Evolutionary conservation across 2,113 vertebrate species (phyloP).

Genomic region (Protobothrops flavoviridis): DNA sequence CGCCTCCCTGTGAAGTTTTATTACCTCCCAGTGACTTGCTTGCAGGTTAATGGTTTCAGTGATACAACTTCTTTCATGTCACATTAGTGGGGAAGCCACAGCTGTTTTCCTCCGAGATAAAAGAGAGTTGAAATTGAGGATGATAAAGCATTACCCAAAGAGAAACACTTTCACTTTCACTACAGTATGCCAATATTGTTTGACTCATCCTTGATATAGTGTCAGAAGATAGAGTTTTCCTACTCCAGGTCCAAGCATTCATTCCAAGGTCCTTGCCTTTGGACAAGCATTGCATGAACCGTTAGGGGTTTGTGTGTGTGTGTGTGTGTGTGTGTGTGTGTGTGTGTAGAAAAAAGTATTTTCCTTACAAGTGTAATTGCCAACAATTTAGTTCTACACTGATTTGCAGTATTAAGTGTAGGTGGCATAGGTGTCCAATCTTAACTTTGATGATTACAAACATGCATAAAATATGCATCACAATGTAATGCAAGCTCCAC

Average conservation of each 20-base stretch:
- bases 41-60: not conserved
- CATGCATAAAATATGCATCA: not conserved
- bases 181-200: slow-evolving; percentile 51
- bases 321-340: not conserved
- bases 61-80: slow-evolving; percentile 13
- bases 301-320: slow-evolving; percentile 16
- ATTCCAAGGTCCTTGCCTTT: slow-evolving; percentile 37
- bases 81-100: slow-evolving; percentile 48
- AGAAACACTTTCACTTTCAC: slow-evolving; percentile 33
- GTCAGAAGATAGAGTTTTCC: slow-evolving; percentile 37
- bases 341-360: slow-evolving; percentile 5
- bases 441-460: not conserved
- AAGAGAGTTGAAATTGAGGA: slow-evolving; percentile 23
- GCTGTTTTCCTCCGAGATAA: slow-evolving; percentile 37
- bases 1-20: no score
- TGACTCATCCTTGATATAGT: slow-evolving; percentile 42
- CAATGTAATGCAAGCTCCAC: not conserved
- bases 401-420: not conserved
- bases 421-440: not conserved
- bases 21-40: not conserved
- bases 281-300: slow-evolving; percentile 45
- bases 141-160: slow-evolving; percentile 44
- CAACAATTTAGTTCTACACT: not conserved
- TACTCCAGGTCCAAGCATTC: slow-evolving; percentile 29
- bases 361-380: not conserved